Evolutionary conservation across 2,888 invertebrate species (phyloP).

Genomic region (Nomada goodeniana): DNA sequence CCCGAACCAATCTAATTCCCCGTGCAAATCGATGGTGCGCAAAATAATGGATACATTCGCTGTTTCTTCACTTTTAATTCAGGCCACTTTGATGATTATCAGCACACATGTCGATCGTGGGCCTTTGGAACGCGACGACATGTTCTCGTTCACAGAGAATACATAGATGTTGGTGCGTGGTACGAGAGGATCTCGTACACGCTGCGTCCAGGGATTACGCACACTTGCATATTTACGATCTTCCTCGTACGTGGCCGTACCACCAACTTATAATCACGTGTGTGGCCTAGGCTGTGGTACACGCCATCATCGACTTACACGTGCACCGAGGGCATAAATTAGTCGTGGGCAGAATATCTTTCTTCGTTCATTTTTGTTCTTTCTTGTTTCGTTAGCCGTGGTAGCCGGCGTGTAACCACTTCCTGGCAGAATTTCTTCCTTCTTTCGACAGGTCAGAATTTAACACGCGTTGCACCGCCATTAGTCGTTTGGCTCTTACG

Average conservation of each 20-base stretch:
- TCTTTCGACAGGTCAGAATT: background rate
- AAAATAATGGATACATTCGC: too few relatives aligned
- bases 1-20: too few relatives aligned
- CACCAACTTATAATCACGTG: slow-evolving; percentile 58
- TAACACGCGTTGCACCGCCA: too few relatives aligned
- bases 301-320: slow-evolving; percentile 33
- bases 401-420: background rate
- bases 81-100: too few relatives aligned
- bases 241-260: slow-evolving; percentile 64
- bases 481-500: too few relatives aligned
- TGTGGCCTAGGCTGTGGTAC: slow-evolving; percentile 30
- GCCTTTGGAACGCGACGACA: background rate
- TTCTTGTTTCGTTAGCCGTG: background rate
- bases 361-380: slow-evolving; percentile 19
- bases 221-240: slow-evolving; percentile 43
- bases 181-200: slow-evolving; percentile 36
- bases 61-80: too few relatives aligned
- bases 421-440: background rate
- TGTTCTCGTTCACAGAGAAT: background rate
- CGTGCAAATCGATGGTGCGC: too few relatives aligned
- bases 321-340: slow-evolving; percentile 30
- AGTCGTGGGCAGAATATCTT: slow-evolving; percentile 42
- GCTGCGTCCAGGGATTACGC: slow-evolving; percentile 37
- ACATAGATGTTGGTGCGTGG: slow-evolving; percentile 38
- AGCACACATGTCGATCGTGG: background rate